Conservation (phyloP, 2,888 invertebrate genomes). For the Drosophila acutilabella region DNA sequence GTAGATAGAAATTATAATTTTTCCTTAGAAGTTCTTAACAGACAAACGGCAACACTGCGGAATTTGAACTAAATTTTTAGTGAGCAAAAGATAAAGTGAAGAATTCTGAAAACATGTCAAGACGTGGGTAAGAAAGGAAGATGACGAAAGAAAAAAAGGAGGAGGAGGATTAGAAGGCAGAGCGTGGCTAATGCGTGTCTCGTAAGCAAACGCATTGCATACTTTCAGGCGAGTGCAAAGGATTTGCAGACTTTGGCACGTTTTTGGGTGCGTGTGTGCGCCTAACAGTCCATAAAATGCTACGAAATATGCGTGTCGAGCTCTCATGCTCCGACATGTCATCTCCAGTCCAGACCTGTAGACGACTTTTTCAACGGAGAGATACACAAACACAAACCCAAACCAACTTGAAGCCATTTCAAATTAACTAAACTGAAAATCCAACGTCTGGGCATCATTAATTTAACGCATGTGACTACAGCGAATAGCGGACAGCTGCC, state of each 20-base stretch:
- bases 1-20: too few relatives aligned
- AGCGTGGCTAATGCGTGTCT: slow-evolving; percentile 19
- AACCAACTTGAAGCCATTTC: slow-evolving; percentile 21
- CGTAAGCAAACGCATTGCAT: slow-evolving; percentile 28
- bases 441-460: slow-evolving; percentile 70
- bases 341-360: slow-evolving; percentile 1
- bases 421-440: slow-evolving; percentile 58
- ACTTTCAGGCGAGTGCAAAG: slow-evolving; percentile 13
- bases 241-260: slow-evolving; percentile 36
- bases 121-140: neutral
- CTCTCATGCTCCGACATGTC: slow-evolving; percentile 30
- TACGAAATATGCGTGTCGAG: slow-evolving; percentile 36
- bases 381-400: neutral
- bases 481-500: slow-evolving; percentile 4
- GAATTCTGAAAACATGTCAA: too few relatives aligned
- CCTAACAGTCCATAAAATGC: slow-evolving; percentile 49
- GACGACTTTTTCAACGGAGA: slow-evolving; percentile 2
- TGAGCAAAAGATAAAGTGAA: too few relatives aligned
- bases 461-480: slow-evolving; percentile 32
- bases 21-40: too few relatives aligned
- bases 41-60: too few relatives aligned
- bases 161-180: neutral
- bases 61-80: too few relatives aligned
- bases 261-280: slow-evolving; percentile 40
- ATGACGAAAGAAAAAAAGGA: neutral